These are phyloP conservation scores for Oncopodura yosiiana DNA, from an alignment of 1,140 invertebrate genomes.

Conservation along the genomic window DNA sequence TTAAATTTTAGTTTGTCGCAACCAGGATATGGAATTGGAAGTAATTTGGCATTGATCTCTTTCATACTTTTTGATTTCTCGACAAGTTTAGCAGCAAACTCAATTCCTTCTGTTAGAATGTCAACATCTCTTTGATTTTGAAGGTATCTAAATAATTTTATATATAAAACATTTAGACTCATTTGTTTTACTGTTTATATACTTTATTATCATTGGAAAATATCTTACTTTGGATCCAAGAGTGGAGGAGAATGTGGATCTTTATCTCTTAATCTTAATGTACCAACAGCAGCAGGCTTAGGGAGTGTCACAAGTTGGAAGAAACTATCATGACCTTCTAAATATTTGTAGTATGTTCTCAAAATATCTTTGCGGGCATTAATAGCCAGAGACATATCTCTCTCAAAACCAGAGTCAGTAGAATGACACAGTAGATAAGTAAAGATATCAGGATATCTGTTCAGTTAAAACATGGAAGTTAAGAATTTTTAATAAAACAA, in stretches of 20 bases:
- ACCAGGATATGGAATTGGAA: slow-evolving; percentile 57
- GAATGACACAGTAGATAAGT: slow-evolving; percentile 23
- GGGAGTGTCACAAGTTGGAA: slow-evolving; percentile 14
- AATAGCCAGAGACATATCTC: slow-evolving; percentile 16
- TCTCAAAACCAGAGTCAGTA: slow-evolving; percentile 17
- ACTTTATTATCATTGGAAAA: too few relatives aligned
- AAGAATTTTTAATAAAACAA: too few relatives aligned
- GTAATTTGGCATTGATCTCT: slow-evolving; percentile 14
- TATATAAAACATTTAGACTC: too few relatives aligned
- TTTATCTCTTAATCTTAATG: neutral
- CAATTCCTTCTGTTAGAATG: slow-evolving; percentile 8
- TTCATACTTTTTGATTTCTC: slow-evolving; percentile 13
- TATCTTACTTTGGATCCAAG: slow-evolving; percentile 1
- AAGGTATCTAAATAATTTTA: too few relatives aligned
- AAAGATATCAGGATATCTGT: slow-evolving; percentile 20
- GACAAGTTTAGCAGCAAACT: slow-evolving; percentile 18
- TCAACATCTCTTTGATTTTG: neutral
- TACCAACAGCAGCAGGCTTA: neutral
- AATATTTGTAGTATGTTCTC: neutral
- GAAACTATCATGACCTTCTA: neutral
- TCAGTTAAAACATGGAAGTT: too few relatives aligned
- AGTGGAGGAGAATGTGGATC: neutral
- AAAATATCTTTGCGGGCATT: slow-evolving; percentile 1
- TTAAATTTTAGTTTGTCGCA: slow-evolving; percentile 61
- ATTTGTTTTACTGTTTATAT: too few relatives aligned